Conservation (phyloP, 2,797 vertebrate species). For the Leptatherina wallacei region DNA sequence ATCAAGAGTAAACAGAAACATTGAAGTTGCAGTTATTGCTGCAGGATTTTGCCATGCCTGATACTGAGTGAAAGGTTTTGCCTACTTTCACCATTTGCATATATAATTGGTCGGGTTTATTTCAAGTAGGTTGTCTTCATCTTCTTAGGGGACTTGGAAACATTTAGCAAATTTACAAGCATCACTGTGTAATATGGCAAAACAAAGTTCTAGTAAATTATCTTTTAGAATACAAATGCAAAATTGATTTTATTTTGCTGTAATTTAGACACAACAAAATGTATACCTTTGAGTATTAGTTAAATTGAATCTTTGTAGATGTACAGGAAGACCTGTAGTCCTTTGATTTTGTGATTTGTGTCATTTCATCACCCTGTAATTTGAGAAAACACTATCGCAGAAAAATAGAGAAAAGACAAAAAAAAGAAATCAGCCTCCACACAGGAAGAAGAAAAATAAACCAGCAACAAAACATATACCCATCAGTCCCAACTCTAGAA, state of each 20-base stretch:
- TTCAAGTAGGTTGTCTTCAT: background rate
- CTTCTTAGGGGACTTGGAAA: background rate
- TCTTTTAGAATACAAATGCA: background rate
- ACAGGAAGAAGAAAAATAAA: conserved; percentile 19
- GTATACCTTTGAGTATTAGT: background rate
- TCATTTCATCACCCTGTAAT: background rate
- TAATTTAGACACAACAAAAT: background rate
- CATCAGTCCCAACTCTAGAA: background rate
- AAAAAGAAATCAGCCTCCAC: conserved; percentile 40
- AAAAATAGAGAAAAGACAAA: background rate
- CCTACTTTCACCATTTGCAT: background rate
- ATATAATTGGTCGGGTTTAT: background rate
- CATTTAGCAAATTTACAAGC: background rate
- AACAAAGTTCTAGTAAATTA: too few relatives aligned
- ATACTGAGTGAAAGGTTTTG: background rate
- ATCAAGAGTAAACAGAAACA: background rate
- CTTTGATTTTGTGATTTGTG: background rate
- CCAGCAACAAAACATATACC: background rate
- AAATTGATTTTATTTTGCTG: background rate
- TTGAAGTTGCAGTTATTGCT: background rate
- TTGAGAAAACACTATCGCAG: background rate
- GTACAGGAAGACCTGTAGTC: background rate
- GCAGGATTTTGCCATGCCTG: background rate
- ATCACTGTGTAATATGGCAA: background rate
- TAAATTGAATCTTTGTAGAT: background rate